Percentiles rank a stretch among this genome's conserved stretches.
Conservation (phyloP, 2,113 vertebrate genomes). For the Motacilla alba region DNA sequence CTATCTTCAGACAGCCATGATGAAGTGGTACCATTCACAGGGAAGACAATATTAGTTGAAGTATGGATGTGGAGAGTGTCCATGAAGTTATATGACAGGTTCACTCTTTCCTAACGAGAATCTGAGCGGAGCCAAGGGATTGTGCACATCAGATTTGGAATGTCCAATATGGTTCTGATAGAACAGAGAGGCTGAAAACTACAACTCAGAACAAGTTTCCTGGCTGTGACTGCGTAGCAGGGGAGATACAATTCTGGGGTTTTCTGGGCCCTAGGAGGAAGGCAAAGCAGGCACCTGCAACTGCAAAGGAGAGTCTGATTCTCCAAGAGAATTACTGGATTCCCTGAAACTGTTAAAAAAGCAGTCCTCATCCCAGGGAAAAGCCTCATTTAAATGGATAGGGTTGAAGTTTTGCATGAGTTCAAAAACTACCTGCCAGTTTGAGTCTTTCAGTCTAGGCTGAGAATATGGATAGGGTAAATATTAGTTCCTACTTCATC, state of each 20-base stretch:
- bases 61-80: constrained; percentile 25
- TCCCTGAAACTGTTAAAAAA: background rate
- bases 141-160: background rate
- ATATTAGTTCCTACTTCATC: background rate
- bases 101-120: constrained; percentile 10
- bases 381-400: background rate
- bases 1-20: constrained; percentile 41
- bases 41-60: constrained; percentile 59
- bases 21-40: constrained; percentile 16
- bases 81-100: constrained; percentile 34
- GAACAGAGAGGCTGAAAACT: background rate
- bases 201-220: background rate
- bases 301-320: background rate
- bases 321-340: background rate
- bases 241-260: background rate
- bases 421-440: background rate
- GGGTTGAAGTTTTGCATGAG: background rate
- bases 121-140: constrained; percentile 22
- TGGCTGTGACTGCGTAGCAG: background rate
- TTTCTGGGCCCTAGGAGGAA: background rate
- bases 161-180: background rate
- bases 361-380: background rate
- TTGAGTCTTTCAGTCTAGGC: background rate
- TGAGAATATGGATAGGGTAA: background rate
- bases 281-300: background rate